phyloP scores from a whole-genome alignment of 2,888 invertebrate species.

The Magallana nippona region DNA sequence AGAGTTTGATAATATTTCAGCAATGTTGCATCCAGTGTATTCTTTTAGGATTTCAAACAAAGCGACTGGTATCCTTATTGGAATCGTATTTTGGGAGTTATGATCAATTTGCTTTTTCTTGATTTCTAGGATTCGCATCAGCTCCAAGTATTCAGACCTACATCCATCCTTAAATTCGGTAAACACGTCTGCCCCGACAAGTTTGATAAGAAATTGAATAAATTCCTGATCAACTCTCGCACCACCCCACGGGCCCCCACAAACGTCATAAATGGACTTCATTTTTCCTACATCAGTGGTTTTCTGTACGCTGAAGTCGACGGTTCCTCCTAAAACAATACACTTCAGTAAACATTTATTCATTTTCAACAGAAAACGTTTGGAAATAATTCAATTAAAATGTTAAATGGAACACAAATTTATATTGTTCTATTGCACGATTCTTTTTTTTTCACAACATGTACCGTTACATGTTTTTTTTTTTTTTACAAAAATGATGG shows the following conservation, averaged over 20 bases:
- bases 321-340: slow-evolving; percentile 47
- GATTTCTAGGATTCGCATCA: slow-evolving; percentile 41
- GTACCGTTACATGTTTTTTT: too few relatives aligned
- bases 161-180: slow-evolving; percentile 31
- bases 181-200: slow-evolving; percentile 38
- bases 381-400: background rate
- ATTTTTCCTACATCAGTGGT: slow-evolving; percentile 35
- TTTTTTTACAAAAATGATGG: too few relatives aligned
- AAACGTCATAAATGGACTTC: slow-evolving; percentile 40
- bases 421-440: too few relatives aligned
- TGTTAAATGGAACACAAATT: too few relatives aligned
- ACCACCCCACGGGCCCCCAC: slow-evolving; percentile 48
- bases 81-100: background rate
- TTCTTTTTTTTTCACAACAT: too few relatives aligned
- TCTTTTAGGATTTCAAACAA: background rate
- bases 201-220: slow-evolving; percentile 14
- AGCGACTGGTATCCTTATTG: background rate
- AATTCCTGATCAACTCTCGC: slow-evolving; percentile 41
- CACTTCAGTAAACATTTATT: background rate
- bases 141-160: slow-evolving; percentile 28
- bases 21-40: too few relatives aligned
- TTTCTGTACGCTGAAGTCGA: slow-evolving; percentile 45
- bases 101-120: slow-evolving; percentile 37
- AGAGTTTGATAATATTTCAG: too few relatives aligned
- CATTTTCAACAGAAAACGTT: background rate